Base-by-base conservation (phyloP, 2,888 invertebrate genomes). In the Scaptomyza cyrtandrae region DNA sequence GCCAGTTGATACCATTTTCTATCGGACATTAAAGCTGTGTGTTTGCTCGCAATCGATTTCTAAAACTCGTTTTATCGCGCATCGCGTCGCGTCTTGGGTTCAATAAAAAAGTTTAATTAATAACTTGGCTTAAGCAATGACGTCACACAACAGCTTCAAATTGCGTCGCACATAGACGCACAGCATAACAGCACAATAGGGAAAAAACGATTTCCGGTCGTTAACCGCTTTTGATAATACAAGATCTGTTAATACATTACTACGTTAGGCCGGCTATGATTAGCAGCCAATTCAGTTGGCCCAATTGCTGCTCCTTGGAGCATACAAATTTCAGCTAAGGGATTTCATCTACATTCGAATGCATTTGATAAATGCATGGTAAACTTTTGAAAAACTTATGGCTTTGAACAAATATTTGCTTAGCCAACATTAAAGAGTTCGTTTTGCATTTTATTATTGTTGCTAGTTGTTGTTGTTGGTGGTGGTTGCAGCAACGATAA, bases 331-430 rank as follows among this genome's bases (percentile, higher is more conserved):
- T 2, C 24, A 3, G 24, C 24, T 3, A 24, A 24, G 24, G 3
- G 24, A 1, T 24, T 3, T 24, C 3, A n/a, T 24, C 24, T 2
- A 24, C 3, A 24, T 24, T 24, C 4, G 24, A 24, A 24, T 24
- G 3, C 24, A 24, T 3, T 24, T 24, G 3, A 24, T 24, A 7
- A 7, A 29, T 33, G 33, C 33, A 35, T 35, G 35, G 5, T 13
- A 35, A 33, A 33, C 7, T 29, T 24, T 24, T 4, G 4, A 24
- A 24, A 24, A 24, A 24, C 24, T 24, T 24, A 24, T 24, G 5
- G 56, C 29, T 43, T 57, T 60, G 44, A 14, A n/a, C 10, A 45
- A 74, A 72, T 74, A 74, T 74, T 72, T 68, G 61, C 37, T 57
- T 37, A 41, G 52, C 44, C 63, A 70, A 59, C 46, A 59, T 45